Evolutionary conservation across 2,113 vertebrate species (phyloP).

Genomic region (Eonycteris spelaea): DNA sequence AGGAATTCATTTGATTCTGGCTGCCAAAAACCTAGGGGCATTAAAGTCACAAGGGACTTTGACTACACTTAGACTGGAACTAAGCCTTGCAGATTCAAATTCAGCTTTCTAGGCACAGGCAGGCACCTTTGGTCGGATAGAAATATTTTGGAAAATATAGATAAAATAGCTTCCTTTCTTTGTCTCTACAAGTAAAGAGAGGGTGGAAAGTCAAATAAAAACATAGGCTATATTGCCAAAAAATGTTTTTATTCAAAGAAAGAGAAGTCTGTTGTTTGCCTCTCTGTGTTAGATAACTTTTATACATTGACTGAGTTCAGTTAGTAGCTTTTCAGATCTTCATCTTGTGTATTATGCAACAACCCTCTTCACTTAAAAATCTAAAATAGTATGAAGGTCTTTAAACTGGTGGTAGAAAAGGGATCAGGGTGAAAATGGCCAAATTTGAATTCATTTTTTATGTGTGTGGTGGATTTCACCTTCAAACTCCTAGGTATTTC

Average conservation of each 20-base stretch:
- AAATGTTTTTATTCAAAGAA: not conserved
- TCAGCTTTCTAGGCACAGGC: not conserved
- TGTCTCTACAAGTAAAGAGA: not conserved
- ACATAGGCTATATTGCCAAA: not conserved
- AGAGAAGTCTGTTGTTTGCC: not conserved
- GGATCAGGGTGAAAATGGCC: not conserved
- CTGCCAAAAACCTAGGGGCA: too few species aligned
- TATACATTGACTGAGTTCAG: not conserved
- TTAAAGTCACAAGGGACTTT: too few species aligned
- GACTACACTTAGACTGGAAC: not conserved
- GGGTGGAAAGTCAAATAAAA: not conserved
- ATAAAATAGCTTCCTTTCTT: not conserved
- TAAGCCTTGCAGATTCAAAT: not conserved
- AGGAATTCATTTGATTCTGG: too few species aligned
- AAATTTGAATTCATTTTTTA: not conserved
- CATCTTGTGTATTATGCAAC: not conserved
- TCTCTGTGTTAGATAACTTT: not conserved
- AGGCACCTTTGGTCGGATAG: not conserved
- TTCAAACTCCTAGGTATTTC: not conserved
- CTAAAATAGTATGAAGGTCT: not conserved
- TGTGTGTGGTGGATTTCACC: not conserved
- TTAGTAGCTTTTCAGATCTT: not conserved
- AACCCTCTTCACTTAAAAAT: not conserved
- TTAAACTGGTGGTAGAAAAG: not conserved
- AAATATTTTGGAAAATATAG: not conserved